Evolutionary conservation across 2,797 vertebrate species (phyloP).

Genomic region (Momotus momota): DNA sequence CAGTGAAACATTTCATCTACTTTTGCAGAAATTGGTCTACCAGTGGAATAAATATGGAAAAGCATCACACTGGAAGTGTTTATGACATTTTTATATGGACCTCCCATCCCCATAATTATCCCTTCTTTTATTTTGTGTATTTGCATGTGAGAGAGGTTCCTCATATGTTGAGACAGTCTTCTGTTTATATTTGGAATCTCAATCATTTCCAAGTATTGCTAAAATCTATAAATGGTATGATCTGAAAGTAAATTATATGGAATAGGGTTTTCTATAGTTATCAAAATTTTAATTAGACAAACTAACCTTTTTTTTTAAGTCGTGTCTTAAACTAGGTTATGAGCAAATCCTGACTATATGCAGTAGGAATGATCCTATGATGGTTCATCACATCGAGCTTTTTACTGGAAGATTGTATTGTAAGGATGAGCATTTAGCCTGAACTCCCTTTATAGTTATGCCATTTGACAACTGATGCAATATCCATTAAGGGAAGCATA

Average conservation of each 20-base stretch:
- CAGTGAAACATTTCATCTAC: neutral
- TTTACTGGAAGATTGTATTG: neutral
- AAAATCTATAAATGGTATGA: conserved; percentile 19
- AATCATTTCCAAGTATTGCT: conserved; percentile 83
- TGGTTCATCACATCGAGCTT: neutral
- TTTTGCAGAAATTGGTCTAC: neutral
- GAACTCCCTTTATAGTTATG: neutral
- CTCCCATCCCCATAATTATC: neutral
- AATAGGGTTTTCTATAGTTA: neutral
- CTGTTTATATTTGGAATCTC: conserved; percentile 84
- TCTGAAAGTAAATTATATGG: neutral
- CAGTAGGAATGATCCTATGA: neutral
- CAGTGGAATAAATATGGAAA: neutral
- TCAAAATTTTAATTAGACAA: neutral
- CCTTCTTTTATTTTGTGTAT: conserved; percentile 54
- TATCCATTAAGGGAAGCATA: neutral
- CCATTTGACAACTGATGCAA: neutral
- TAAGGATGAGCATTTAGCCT: neutral
- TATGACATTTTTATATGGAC: neutral
- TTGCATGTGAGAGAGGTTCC: conserved; percentile 85
- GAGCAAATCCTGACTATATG: neutral
- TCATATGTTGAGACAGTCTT: conserved; percentile 84
- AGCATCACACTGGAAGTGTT: neutral
- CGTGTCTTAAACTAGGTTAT: neutral
- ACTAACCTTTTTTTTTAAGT: too few species aligned